Base-by-base conservation (phyloP, 2,888 invertebrate genomes). In the Iphiclides podalirius region DNA sequence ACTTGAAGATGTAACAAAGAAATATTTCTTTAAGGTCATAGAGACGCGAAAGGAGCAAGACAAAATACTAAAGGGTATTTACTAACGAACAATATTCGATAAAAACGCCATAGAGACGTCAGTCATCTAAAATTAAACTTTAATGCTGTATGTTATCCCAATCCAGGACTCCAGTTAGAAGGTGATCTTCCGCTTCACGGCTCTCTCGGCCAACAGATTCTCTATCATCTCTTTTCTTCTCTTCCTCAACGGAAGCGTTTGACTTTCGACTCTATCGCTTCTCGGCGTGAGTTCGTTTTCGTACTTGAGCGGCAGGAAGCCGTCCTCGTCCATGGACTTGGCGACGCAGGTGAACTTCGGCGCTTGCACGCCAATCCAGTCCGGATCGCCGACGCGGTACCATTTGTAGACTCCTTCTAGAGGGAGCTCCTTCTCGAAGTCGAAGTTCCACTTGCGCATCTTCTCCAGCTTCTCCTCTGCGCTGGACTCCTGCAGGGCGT, bases 391-490 rank as follows among this genome's bases (percentile, higher is more conserved):
- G 59, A 52, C 53, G 1, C 49, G 57, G 13, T 54, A 76, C 92
- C 91, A 92, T 47, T 81, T 71, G 59, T 82, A 90, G 4, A 66
- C 68, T 0, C 91, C 91, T 40, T 68, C 63, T 26, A 79, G 46
- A 1, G 80, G 70, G 0, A 70, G 60, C 52, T 90, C 92, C 1
- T 85, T 88, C 49, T 72, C 73, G 45, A 91, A 90, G 66, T 92
- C 91, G 39, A 91, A 92, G 59, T 91, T 91, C 85, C 89, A 92
- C 53, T 79, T 83, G 11, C 67, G 59, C 28, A 65, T 75, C 7
- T 80, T 85, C 60, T 79, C 68, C 3, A 63, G 52, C 2, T 50
- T 55, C 1, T 78, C 73, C 11, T 52, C 61, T 0, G 53, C 55
- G 8, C 62, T 52, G 0, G 64, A 56, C 52, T 84, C 83, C 60